phyloP scores from a whole-genome alignment of 2,888 invertebrate species.

The Polyommatus icarus region DNA sequence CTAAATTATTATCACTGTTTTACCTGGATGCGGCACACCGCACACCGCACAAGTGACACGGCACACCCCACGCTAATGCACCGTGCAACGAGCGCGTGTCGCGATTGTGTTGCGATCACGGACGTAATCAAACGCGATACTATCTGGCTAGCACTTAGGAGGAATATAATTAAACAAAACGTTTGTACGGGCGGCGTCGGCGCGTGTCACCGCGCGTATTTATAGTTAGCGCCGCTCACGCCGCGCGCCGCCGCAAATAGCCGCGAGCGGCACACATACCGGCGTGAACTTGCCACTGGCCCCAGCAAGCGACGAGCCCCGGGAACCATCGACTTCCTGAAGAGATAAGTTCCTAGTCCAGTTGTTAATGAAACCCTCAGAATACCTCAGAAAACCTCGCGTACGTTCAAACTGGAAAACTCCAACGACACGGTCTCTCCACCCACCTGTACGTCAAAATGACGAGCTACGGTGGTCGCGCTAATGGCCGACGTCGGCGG shows the following conservation, averaged over 20 bases:
- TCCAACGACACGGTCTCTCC: not conserved
- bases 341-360: not conserved
- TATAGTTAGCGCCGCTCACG: constrained; percentile 22
- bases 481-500: not conserved
- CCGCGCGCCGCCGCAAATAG: constrained; percentile 21
- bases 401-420: not conserved
- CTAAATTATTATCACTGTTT: not conserved
- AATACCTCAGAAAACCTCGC: not conserved
- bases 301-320: constrained; percentile 11
- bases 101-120: constrained; percentile 14
- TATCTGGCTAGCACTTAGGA: constrained; percentile 5
- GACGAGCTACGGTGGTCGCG: not conserved
- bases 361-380: not conserved
- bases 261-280: constrained; percentile 14
- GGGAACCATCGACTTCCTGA: not conserved
- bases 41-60: not conserved
- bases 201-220: constrained; percentile 26
- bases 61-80: not conserved
- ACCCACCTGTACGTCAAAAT: not conserved
- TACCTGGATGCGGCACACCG: not conserved
- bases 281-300: constrained; percentile 38
- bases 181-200: constrained; percentile 20
- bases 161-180: constrained; percentile 26
- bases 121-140: constrained; percentile 7
- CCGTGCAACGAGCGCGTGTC: not conserved